These are phyloP conservation scores for Abrostola triplasia DNA, from an alignment of 2,888 invertebrate genomes.

Conservation along the genomic window DNA sequence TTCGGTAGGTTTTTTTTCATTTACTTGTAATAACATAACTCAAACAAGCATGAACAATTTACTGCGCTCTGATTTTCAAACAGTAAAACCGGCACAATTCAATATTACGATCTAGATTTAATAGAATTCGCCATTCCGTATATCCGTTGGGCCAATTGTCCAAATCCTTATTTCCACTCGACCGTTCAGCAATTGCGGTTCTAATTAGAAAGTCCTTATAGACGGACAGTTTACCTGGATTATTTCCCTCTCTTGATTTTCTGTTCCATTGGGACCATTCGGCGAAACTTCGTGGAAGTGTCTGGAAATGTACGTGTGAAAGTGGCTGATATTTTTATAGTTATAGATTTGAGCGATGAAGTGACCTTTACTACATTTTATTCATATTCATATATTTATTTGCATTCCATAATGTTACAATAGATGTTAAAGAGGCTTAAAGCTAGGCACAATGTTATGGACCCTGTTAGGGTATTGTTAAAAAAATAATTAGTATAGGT, in stretches of 20 bases:
- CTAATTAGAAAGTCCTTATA: constrained; percentile 47
- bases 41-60: not conserved
- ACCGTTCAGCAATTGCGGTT: constrained; percentile 34
- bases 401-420: too few relatives aligned
- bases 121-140: constrained; percentile 27
- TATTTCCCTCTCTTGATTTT: constrained; percentile 40
- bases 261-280: constrained; percentile 28
- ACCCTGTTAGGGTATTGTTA: too few relatives aligned
- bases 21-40: not conserved
- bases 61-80: not conserved
- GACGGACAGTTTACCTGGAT: constrained; percentile 56
- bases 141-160: constrained; percentile 26
- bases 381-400: too few relatives aligned
- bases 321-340: too few relatives aligned
- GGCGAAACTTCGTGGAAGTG: constrained; percentile 14
- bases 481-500: too few relatives aligned
- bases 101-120: constrained; percentile 11
- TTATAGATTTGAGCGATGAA: too few relatives aligned
- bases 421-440: too few relatives aligned
- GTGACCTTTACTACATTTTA: too few relatives aligned
- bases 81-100: constrained; percentile 3
- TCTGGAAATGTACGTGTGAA: not conserved
- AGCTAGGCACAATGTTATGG: too few relatives aligned
- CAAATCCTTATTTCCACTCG: constrained; percentile 44
- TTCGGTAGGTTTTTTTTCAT: too few relatives aligned